Percentiles rank a stretch among this genome's conserved stretches.
Conservation (phyloP, 2,797 vertebrate genomes). For the Cuniculus paca region DNA sequence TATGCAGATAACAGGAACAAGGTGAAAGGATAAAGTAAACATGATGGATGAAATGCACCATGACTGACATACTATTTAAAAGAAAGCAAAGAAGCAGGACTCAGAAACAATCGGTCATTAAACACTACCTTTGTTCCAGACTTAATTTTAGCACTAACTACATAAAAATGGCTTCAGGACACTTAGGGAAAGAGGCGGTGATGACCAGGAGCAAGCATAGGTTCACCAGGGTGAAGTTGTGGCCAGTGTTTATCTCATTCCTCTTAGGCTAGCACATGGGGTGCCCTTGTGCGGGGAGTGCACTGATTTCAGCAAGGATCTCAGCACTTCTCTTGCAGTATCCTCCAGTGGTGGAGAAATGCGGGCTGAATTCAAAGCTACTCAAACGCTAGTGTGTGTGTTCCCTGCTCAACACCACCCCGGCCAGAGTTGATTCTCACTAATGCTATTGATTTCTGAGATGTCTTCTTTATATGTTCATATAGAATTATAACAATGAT, state of each 20-base stretch:
- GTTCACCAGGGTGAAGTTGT: not conserved
- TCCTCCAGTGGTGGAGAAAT: not conserved
- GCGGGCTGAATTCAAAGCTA: not conserved
- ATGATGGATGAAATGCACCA: not conserved
- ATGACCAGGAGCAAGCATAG: not conserved
- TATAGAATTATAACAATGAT: not conserved
- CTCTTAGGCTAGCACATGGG: not conserved
- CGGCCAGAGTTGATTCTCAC: not conserved
- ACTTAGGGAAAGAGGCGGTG: not conserved
- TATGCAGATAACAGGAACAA: not conserved
- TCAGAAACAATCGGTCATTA: constrained; percentile 27
- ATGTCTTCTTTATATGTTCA: not conserved
- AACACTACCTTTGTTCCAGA: not conserved
- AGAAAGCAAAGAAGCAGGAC: not conserved
- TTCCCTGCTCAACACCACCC: not conserved
- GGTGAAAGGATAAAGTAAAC: not conserved
- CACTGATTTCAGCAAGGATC: not conserved
- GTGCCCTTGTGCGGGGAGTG: not conserved
- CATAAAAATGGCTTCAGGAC: not conserved
- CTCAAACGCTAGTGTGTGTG: not conserved
- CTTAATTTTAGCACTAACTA: not conserved
- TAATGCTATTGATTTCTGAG: not conserved
- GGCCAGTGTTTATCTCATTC: not conserved
- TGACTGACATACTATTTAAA: not conserved
- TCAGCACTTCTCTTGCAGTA: not conserved